Evolutionary conservation across 23 tunicate species (phyloP), one percentile per base, ranked within the genome.

Genomic region (Aplidium turbinatum): DNA sequence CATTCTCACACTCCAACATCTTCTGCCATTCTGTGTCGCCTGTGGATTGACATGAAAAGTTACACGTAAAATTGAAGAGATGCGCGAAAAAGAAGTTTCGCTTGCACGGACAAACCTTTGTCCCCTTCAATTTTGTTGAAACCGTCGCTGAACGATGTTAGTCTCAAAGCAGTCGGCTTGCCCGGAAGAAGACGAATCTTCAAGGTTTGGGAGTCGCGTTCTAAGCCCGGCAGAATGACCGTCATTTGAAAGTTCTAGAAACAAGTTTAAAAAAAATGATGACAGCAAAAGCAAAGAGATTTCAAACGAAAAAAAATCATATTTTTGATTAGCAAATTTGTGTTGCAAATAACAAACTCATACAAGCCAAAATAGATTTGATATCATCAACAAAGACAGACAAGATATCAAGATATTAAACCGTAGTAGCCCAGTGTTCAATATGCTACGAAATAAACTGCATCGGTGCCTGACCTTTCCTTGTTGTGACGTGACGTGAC

Each of bases 121-220:
- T 81, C 78, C 25, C 50, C 29, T 71, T 71, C 40, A 25, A 81
- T 62, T 47, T 47, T 60, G n/a, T 72, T 34, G 42, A 47, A 72
- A 11, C 87, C 87, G 48, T 81, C 87, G 26, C 30, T 64, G 67
- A 89, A 76, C 24, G 79, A 61, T 3, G 55, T 63, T 9, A 89
- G 52, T 35, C 42, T 63, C 42, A 89, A 7, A 33, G 77, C 46
- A 69, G 79, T 33, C 2, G 96, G 96, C 39, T 62, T 57, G 13
- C 96, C 96, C 1, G 96, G 96, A n/a, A 89, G 55, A 77, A 89
- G 52, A 0, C 96, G 89, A 56, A 89, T 78, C 33, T 89, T 89
- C 25, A 82, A 35, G 2, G 89, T 77, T 51, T 89, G 89, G 1
- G 89, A 82, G 19, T 70, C 57, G 36, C 71, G 51, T 26, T 52